A percentile compares a stretch with the other conserved stretches of the same genome.
Conservation (phyloP, 2,797 vertebrate genomes). For the Myripristis jacobus region DNA sequence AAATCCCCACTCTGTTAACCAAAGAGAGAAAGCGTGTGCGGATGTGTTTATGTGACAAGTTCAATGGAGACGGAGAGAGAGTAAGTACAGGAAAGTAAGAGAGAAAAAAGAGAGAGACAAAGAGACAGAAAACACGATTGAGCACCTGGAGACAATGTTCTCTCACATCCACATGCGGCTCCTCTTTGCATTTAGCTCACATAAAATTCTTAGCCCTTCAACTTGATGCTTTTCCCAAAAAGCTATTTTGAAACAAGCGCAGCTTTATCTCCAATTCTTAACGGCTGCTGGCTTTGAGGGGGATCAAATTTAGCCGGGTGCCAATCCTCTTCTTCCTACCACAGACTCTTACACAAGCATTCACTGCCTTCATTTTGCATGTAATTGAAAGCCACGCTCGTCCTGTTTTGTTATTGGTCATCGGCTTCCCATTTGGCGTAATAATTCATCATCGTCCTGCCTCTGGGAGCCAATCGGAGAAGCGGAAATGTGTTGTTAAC, state of each 20-base stretch:
- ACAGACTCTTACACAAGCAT: constrained; percentile 22
- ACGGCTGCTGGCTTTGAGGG: constrained; percentile 57
- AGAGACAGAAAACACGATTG: constrained; percentile 27
- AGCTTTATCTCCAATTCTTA: constrained; percentile 67
- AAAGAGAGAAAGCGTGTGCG: constrained; percentile 32
- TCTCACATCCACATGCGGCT: constrained; percentile 30
- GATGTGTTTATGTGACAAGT: constrained; percentile 25
- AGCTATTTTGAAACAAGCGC: constrained; percentile 62
- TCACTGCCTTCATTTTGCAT: constrained; percentile 8
- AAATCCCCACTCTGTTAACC: constrained; percentile 49
- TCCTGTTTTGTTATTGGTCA: constrained; percentile 55
- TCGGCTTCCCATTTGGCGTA: constrained; percentile 40
- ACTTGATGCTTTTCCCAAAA: constrained; percentile 30
- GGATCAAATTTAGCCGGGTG: constrained; percentile 32
- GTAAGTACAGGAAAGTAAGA: constrained; percentile 1
- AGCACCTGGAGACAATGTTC: constrained; percentile 58
- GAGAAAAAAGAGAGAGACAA: constrained; percentile 1
- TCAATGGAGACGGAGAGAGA: constrained; percentile 1
- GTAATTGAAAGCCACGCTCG: constrained; percentile 38
- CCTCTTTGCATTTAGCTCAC: constrained; percentile 43
- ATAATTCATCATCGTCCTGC: constrained; percentile 52
- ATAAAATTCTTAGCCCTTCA: constrained; percentile 39
- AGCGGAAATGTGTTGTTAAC: constrained; percentile 73
- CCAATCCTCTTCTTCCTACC: constrained; percentile 33
- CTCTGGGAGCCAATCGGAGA: constrained; percentile 60